Evolutionary conservation across 2,797 vertebrate genomes (phyloP).

Genomic region (Gouania willdenowi): DNA sequence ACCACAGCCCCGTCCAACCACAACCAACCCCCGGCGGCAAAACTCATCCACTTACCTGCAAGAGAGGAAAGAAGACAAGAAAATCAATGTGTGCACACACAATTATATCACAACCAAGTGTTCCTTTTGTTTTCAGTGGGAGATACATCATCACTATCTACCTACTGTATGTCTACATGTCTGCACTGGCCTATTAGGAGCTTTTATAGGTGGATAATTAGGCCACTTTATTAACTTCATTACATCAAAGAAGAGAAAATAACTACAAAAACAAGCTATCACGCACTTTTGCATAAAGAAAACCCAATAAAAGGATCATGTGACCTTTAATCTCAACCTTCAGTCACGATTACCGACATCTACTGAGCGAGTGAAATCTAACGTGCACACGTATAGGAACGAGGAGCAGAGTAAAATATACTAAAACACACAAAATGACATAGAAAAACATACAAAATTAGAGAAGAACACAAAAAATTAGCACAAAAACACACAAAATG

Average conservation of each 20-base stretch:
- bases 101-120: conserved; percentile 57
- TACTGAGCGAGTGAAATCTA: conserved; percentile 16
- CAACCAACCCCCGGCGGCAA: conserved; percentile 54
- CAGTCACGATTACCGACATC: conserved; percentile 16
- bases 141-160: conserved; percentile 7
- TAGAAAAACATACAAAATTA: too few relatives aligned
- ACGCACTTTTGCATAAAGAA: too few relatives aligned
- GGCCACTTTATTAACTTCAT: too few relatives aligned
- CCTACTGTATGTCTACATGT: conserved; percentile 13
- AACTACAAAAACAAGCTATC: too few relatives aligned
- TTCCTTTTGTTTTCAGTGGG: conserved; percentile 41
- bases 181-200: conserved; percentile 12
- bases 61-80: conserved; percentile 64
- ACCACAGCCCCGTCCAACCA: conserved; percentile 48
- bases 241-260: neutral
- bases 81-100: conserved; percentile 71
- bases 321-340: conserved; percentile 35
- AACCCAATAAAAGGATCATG: too few relatives aligned
- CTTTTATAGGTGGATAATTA: too few relatives aligned
- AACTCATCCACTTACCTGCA: conserved; percentile 75
- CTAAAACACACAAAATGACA: too few relatives aligned
- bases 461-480: too few relatives aligned
- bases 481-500: too few relatives aligned
- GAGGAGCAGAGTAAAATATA: conserved; percentile 22
- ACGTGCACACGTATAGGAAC: conserved; percentile 1